phyloP scores from a whole-genome alignment of 2,797 vertebrate genomes.

The Platalea minor region DNA sequence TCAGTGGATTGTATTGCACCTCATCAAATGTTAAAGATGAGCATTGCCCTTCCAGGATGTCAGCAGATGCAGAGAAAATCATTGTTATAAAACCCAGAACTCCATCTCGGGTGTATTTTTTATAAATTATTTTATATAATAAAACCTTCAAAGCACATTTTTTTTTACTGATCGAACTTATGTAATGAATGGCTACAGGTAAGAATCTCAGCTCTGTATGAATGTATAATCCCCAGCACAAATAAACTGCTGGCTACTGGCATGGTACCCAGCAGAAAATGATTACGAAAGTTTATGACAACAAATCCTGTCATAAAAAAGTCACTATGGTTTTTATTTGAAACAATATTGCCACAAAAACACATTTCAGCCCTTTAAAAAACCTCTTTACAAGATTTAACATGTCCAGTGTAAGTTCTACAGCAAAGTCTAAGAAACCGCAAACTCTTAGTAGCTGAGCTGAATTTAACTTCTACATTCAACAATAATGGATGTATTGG shows the following conservation, averaged over 20 bases:
- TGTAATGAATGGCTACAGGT: neutral
- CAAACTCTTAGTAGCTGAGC: neutral
- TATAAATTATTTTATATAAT: neutral
- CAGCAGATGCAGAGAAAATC: neutral
- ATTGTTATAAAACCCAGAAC: neutral
- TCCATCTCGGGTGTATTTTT: neutral
- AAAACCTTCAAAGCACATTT: neutral
- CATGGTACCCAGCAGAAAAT: conserved; percentile 7
- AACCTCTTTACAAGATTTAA: conserved; percentile 39
- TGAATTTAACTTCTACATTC: conserved; percentile 1
- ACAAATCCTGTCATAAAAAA: conserved; percentile 50
- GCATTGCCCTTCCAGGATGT: neutral
- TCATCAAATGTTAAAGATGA: neutral
- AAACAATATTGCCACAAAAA: conserved; percentile 53
- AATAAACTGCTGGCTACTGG: neutral
- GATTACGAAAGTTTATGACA: conserved; percentile 56
- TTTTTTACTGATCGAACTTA: neutral
- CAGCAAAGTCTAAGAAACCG: conserved; percentile 4
- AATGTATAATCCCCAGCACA: neutral
- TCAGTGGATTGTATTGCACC: neutral
- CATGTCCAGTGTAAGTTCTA: conserved; percentile 11
- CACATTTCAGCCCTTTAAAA: conserved; percentile 38
- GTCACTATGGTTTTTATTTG: conserved; percentile 48
- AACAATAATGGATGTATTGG: neutral
- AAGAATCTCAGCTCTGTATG: neutral